Base-by-base conservation (phyloP, 2,888 invertebrate genomes). In the Geophilus truncorum region DNA sequence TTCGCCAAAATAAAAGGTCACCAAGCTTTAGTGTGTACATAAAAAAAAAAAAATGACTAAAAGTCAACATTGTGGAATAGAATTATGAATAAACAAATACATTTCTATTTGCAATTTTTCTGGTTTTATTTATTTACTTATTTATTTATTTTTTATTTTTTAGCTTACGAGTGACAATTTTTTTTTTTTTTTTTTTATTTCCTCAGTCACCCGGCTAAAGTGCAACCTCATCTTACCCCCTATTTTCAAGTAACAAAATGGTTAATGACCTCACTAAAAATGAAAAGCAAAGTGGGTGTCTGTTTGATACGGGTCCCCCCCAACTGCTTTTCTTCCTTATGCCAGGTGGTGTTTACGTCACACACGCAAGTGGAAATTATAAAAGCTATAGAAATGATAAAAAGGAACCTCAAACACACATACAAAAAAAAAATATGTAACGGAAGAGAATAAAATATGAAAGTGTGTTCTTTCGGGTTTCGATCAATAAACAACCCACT, bases 401-500 rank as follows among this genome's bases (percentile, higher is more conserved):
- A 62, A 25, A 23, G 45, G 18, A 51, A 51, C 15, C 15, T n/a
- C 1, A 7, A 40, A 40, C 40, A 40, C 40, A 40, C 7, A 62
- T 25, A 25, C 21, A 62, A 6, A 25, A 10, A 70, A 70, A 25
- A 70, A 70, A 70, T 12, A 28, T 70, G 28, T 9, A 25, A 70
- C 70, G 28, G 62, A 62, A 62, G 28, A 70, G 28, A 70, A 70
- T 28, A 70, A 70, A 28, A 70, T 70, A 12, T 23, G 12, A 70
- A 70, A 28, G 70, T 28, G 70, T 70, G 70, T 70, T 70, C 45
- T 45, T 45, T 45, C 32, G 32, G 32, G 51, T 51, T 40, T 18
- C 70, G 70, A 70, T 70, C 70, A 70, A 70, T 70, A 70, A 51
- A 70, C 70, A 70, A 70, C 70, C 70, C 70, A 70, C 70, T 70